Evolutionary conservation across 2,888 invertebrate genomes (phyloP), one percentile per base, ranked within the genome.

Genomic region (Ormyrus labotus): DNA sequence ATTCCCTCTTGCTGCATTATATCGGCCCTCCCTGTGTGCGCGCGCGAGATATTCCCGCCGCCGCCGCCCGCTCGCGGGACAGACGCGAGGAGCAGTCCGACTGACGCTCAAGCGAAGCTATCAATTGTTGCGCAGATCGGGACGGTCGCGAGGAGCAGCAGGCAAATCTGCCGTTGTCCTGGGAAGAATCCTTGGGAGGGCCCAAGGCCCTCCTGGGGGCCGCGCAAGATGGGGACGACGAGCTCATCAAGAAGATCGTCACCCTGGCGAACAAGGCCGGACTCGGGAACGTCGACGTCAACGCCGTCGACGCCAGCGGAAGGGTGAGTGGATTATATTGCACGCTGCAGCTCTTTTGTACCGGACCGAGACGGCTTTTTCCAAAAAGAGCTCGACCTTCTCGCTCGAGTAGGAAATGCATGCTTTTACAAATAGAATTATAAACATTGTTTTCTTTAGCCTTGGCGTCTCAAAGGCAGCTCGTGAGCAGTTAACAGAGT

Each of bases 271-370:
- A 90, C 60, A 87, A 91, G 77, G 85, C 86, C 13, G 88, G 87
- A 45, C 74, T 87, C 2, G 91, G 91, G 0, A 91, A 91, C 72
- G 88, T 90, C 69, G 92, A 93, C 82, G 87, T 93, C 83, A 93
- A 93, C 87, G 91, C 92, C 45, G 89, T 91, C 5, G 93, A 94
- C 86, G 89, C 90, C 84, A 93, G 92, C 85, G 93, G 93, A 86
- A 91, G 93, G 91, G 93, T 93, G 86, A 93, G 93, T 89, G 19
- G 19, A 11, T 11, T 34, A 2, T 50, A 2, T 50, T 48, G 50
- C 50, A 64, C 45, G 9, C 13, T 13, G 13, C 19, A 19, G 19
- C 1, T 19, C 2, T 19, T 19, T 19, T 19, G 50, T n/a, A 67
- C 19, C 63, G 11, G 11, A 10, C 11, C 19, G 19, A 19, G 34